Conservation (phyloP, 2,113 vertebrate species). For the Protobothrops mucrosquamatus region DNA sequence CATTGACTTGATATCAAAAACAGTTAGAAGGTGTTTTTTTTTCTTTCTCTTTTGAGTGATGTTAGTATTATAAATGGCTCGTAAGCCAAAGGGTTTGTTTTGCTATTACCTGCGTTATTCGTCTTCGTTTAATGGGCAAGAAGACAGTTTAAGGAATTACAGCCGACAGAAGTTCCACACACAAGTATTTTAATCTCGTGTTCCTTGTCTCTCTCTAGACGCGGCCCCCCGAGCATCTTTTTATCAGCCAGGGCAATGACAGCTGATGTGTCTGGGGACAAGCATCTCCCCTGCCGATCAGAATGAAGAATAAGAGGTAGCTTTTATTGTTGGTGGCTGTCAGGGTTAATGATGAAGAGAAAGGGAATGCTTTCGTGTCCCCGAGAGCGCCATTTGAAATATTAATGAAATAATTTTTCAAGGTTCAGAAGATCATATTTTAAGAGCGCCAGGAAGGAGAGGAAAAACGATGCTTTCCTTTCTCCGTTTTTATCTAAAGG, state of each 20-base stretch:
- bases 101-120: slow-evolving; percentile 64
- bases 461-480: background rate
- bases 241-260: slow-evolving; percentile 87
- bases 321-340: slow-evolving; percentile 77
- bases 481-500: slow-evolving; percentile 24
- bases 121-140: slow-evolving; percentile 62
- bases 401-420: slow-evolving; percentile 36
- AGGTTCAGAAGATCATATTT: background rate
- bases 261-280: slow-evolving; percentile 84
- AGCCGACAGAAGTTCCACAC: slow-evolving; percentile 72
- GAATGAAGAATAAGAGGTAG: slow-evolving; percentile 83
- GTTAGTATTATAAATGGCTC: slow-evolving; percentile 53
- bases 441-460: slow-evolving; percentile 14
- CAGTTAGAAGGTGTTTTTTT: background rate
- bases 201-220: slow-evolving; percentile 67
- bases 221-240: slow-evolving; percentile 81
- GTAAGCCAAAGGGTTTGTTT: slow-evolving; percentile 62
- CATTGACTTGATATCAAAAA: slow-evolving; percentile 68
- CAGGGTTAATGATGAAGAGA: slow-evolving; percentile 82
- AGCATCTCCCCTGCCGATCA: slow-evolving; percentile 77
- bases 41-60: slow-evolving; percentile 48
- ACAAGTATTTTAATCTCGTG: slow-evolving; percentile 52
- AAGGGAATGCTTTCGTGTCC: slow-evolving; percentile 70
- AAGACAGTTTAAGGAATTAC: slow-evolving; percentile 61
- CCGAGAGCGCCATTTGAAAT: slow-evolving; percentile 18